These are phyloP conservation scores for Holocentrus rufus DNA, from an alignment of 2,797 vertebrate genomes.

Conservation along the genomic window DNA sequence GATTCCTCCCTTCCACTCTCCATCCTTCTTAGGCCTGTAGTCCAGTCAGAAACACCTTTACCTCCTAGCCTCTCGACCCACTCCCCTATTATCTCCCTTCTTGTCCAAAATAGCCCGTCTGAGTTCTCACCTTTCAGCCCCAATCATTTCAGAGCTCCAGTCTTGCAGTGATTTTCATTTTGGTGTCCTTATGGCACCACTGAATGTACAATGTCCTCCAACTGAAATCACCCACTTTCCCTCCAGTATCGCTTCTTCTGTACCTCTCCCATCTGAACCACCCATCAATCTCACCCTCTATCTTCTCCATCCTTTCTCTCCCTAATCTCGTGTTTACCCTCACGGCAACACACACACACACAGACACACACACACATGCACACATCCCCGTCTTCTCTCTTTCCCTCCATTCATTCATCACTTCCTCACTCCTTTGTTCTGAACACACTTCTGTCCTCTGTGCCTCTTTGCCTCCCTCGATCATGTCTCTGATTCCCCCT, in stretches of 20 bases:
- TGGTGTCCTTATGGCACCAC: slow-evolving; percentile 58
- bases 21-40: slow-evolving; percentile 47
- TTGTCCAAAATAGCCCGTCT: slow-evolving; percentile 68
- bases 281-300: slow-evolving; percentile 43
- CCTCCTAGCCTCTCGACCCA: slow-evolving; percentile 57
- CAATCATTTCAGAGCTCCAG: slow-evolving; percentile 65
- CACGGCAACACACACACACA: slow-evolving; percentile 53
- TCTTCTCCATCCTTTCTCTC: slow-evolving; percentile 26
- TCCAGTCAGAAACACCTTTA: slow-evolving; percentile 67
- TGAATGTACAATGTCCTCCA: slow-evolving; percentile 54
- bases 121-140: slow-evolving; percentile 70
- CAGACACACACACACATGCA: slow-evolving; percentile 20
- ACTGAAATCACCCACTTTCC: slow-evolving; percentile 50
- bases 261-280: slow-evolving; percentile 40
- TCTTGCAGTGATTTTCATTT: slow-evolving; percentile 68
- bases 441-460: slow-evolving; percentile 4
- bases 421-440: neutral
- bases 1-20: slow-evolving; percentile 40
- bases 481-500: slow-evolving; percentile 16
- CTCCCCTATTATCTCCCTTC: slow-evolving; percentile 58
- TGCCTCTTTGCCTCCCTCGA: slow-evolving; percentile 1
- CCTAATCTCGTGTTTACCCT: slow-evolving; percentile 59
- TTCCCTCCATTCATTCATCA: slow-evolving; percentile 17
- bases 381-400: slow-evolving; percentile 23
- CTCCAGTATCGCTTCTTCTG: slow-evolving; percentile 34